Conservation (phyloP, 2,113 vertebrate genomes). For the Columbina picui region DNA sequence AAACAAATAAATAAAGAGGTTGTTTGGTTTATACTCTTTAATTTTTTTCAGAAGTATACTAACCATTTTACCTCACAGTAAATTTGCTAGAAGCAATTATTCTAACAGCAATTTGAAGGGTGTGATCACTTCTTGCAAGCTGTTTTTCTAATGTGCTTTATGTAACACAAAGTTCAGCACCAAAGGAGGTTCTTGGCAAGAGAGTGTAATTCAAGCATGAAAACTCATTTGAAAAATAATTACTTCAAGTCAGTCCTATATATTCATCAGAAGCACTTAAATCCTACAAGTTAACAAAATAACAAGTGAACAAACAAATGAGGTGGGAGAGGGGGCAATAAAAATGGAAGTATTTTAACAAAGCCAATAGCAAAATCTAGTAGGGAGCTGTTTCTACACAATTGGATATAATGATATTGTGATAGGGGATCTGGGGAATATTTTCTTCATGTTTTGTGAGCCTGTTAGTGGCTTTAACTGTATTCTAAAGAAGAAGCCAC, state of each 20-base stretch:
- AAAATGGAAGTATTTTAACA: neutral
- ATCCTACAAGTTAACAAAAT: slow-evolving; percentile 4
- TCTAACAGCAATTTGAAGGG: neutral
- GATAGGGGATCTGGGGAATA: neutral
- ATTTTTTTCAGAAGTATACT: neutral
- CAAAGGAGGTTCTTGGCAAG: neutral
- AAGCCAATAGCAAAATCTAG: neutral
- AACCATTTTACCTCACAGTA: neutral
- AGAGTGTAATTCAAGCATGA: neutral
- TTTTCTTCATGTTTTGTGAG: neutral
- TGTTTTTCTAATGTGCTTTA: neutral
- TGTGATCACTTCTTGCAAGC: neutral
- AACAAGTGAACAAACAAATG: neutral
- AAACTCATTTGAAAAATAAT: slow-evolving; percentile 47
- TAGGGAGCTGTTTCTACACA: neutral
- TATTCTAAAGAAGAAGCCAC: neutral
- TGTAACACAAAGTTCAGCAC: neutral
- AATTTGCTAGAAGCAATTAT: neutral
- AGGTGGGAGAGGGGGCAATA: neutral
- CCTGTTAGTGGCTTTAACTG: neutral
- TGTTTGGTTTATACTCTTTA: neutral
- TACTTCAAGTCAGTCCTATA: neutral
- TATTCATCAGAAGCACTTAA: neutral
- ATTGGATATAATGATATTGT: neutral
- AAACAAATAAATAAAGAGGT: too few relatives aligned